A percentile compares a stretch with the other conserved stretches of the same genome.
Evolutionary conservation across 2,113 vertebrate species (phyloP).

Genomic region (Odontesthes bonariensis): DNA sequence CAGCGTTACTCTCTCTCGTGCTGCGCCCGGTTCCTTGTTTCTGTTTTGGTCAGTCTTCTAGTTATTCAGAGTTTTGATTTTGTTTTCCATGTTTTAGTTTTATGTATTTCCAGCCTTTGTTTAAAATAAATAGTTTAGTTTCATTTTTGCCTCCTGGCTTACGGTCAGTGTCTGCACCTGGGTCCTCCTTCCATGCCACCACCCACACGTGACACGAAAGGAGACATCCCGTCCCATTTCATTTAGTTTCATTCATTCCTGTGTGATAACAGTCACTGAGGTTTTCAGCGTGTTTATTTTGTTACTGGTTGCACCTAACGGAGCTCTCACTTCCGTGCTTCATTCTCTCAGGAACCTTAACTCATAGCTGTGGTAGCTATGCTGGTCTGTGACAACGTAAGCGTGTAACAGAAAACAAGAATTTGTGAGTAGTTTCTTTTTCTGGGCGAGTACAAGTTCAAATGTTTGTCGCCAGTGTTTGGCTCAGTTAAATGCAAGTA

Average conservation of each 20-base stretch:
- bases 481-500: not conserved
- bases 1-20: too few relatives aligned
- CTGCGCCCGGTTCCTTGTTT: too few relatives aligned
- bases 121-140: too few relatives aligned
- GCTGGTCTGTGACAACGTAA: not conserved
- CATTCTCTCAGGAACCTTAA: conserved; percentile 12
- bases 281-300: conserved; percentile 11
- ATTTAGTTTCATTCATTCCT: conserved; percentile 19
- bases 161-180: too few relatives aligned
- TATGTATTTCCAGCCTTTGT: too few relatives aligned
- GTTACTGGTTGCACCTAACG: conserved; percentile 36
- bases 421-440: not conserved
- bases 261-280: conserved; percentile 22
- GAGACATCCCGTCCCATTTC: conserved; percentile 26
- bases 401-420: conserved; percentile 1
- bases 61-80: too few relatives aligned
- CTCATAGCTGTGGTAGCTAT: conserved; percentile 7
- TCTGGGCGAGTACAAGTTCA: conserved; percentile 1
- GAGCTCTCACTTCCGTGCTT: conserved; percentile 14
- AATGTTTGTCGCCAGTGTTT: not conserved
- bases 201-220: not conserved
- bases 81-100: too few relatives aligned
- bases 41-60: too few relatives aligned
- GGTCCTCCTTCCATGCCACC: too few relatives aligned
- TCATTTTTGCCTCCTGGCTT: too few relatives aligned